Conservation (phyloP, 2,113 vertebrate species). For the Cryptoleucopteryx plumbea region DNA sequence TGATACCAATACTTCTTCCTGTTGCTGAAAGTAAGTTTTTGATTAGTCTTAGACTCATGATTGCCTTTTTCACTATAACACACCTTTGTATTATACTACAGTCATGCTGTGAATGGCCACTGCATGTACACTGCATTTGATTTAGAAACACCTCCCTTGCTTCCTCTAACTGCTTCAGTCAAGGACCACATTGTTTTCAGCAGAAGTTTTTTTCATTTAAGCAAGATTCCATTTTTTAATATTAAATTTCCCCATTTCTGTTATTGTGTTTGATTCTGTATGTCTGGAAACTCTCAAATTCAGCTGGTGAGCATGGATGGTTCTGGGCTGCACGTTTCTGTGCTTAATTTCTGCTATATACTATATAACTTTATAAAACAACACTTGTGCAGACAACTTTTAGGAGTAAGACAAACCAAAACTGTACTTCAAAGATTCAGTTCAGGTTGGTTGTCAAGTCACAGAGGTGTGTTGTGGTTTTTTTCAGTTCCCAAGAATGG, state of each 20-base stretch:
- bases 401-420: neutral
- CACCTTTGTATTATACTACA: neutral
- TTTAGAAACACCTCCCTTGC: neutral
- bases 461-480: neutral
- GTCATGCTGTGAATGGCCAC: neutral
- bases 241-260: neutral
- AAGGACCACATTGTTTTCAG: neutral
- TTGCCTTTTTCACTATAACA: neutral
- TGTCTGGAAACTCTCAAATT: neutral
- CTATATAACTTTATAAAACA: neutral
- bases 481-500: neutral
- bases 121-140: neutral
- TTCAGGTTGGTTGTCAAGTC: neutral
- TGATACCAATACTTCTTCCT: neutral
- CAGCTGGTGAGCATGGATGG: neutral
- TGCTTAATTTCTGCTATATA: neutral
- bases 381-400: neutral
- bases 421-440: neutral
- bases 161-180: neutral
- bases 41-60: neutral
- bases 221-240: neutral
- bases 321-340: neutral
- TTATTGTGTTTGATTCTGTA: neutral
- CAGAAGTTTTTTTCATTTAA: neutral
- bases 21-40: neutral